phyloP scores from a whole-genome alignment of 2,113 vertebrate genomes.

The Orientallactaga bullata region DNA sequence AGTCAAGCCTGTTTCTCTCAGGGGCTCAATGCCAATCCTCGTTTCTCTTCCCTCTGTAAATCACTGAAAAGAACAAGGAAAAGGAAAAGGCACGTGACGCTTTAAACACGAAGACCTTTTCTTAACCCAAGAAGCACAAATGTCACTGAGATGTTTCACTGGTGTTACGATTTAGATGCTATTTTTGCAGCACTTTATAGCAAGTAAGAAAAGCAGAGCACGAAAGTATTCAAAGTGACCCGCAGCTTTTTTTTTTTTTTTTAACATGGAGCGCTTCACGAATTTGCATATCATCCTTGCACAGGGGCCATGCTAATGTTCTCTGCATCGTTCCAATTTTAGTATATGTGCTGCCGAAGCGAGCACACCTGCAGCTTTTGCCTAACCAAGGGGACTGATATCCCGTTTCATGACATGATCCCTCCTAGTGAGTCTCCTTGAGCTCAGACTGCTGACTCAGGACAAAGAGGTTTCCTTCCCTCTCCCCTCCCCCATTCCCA shows the following conservation, averaged over 20 bases:
- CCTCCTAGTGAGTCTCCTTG: background rate
- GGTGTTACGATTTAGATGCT: conserved; percentile 17
- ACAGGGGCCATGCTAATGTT: too few relatives aligned
- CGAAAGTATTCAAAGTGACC: background rate
- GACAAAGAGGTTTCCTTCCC: background rate
- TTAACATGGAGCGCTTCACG: too few relatives aligned
- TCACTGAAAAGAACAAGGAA: conserved; percentile 86
- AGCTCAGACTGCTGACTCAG: background rate
- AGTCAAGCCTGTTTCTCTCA: conserved; percentile 43
- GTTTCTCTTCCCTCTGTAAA: conserved; percentile 91
- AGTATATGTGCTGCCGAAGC: too few relatives aligned
- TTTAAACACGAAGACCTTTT: background rate
- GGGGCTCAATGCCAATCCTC: conserved; percentile 75
- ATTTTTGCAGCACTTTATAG: conserved; percentile 16
- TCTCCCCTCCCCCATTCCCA: accelerated
- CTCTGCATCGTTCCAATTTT: too few relatives aligned
- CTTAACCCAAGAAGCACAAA: conserved; percentile 33
- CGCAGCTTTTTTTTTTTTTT: background rate
- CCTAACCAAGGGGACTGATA: background rate
- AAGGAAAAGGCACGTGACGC: background rate
- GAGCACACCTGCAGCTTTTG: too few relatives aligned
- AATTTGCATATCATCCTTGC: too few relatives aligned
- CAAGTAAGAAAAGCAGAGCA: conserved; percentile 36
- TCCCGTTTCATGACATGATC: background rate
- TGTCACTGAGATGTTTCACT: background rate